phyloP scores from a whole-genome alignment of 2,888 invertebrate species.

The Morinoia aosen region DNA sequence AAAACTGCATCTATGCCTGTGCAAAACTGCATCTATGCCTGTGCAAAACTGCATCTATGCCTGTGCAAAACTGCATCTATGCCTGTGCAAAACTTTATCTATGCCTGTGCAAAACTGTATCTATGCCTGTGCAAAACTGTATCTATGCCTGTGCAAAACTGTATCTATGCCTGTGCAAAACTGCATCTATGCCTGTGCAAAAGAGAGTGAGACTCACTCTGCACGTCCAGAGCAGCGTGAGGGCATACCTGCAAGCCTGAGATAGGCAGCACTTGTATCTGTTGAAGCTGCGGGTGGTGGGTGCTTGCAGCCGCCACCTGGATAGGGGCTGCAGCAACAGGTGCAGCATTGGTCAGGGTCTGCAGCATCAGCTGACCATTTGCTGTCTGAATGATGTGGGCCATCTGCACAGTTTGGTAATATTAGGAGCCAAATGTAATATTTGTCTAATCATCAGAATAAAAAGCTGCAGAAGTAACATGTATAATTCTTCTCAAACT shows the following conservation, averaged over 20 bases:
- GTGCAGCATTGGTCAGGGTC: conserved; percentile 64
- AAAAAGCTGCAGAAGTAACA: neutral
- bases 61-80: too few relatives aligned
- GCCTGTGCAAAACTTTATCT: too few relatives aligned
- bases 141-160: too few relatives aligned
- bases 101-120: too few relatives aligned
- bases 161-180: too few relatives aligned
- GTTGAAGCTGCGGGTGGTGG: conserved; percentile 76
- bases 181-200: too few relatives aligned
- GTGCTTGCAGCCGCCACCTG: conserved; percentile 76
- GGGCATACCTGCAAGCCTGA: conserved; percentile 70
- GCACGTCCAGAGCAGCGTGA: neutral
- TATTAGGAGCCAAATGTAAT: neutral
- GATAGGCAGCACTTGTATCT: conserved; percentile 82
- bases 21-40: too few relatives aligned
- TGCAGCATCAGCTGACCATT: conserved; percentile 68
- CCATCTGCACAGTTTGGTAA: conserved; percentile 10
- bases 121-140: too few relatives aligned
- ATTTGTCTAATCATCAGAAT: neutral
- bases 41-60: too few relatives aligned
- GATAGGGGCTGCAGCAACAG: conserved; percentile 72
- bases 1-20: too few relatives aligned
- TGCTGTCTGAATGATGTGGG: conserved; percentile 68
- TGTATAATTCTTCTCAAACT: neutral
- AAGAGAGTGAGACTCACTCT: too few relatives aligned